These are phyloP conservation scores for Clangula hyemalis DNA, from an alignment of 2,797 vertebrate genomes.

Conservation along the genomic window DNA sequence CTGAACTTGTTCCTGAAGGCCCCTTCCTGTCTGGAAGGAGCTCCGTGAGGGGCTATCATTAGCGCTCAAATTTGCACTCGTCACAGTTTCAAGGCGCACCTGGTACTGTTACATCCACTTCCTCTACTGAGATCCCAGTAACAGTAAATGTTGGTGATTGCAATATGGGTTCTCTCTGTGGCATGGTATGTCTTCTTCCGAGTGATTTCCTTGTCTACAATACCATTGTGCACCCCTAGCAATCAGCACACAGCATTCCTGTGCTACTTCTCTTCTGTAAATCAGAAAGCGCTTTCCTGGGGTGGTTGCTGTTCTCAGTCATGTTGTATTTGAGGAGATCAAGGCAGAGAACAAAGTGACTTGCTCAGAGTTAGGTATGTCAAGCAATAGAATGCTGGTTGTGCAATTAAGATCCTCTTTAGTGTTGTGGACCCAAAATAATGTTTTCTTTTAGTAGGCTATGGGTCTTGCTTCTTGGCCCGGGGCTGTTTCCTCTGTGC, in stretches of 20 bases:
- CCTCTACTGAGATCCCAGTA: background rate
- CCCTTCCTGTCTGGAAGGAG: background rate
- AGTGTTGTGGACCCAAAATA: background rate
- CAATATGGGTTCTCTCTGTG: background rate
- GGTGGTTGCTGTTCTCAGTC: background rate
- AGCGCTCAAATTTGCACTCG: background rate
- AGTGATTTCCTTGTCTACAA: background rate
- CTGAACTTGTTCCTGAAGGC: background rate
- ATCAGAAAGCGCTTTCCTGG: background rate
- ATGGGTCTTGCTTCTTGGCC: background rate
- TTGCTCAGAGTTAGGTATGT: background rate
- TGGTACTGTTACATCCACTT: background rate
- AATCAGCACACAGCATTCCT: background rate
- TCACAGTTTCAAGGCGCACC: background rate
- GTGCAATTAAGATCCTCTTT: background rate
- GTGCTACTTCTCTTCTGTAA: background rate
- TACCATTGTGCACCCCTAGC: background rate
- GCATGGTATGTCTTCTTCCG: fast-evolving
- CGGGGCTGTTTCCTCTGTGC: background rate
- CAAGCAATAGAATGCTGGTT: background rate
- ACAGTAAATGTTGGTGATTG: background rate
- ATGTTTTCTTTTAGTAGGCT: background rate
- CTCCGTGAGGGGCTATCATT: background rate
- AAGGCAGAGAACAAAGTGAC: background rate
- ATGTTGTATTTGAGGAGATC: background rate